These are phyloP conservation scores for Paramacrobiotus metropolitanus DNA, from an alignment of 1,140 invertebrate genomes.

Conservation along the genomic window DNA sequence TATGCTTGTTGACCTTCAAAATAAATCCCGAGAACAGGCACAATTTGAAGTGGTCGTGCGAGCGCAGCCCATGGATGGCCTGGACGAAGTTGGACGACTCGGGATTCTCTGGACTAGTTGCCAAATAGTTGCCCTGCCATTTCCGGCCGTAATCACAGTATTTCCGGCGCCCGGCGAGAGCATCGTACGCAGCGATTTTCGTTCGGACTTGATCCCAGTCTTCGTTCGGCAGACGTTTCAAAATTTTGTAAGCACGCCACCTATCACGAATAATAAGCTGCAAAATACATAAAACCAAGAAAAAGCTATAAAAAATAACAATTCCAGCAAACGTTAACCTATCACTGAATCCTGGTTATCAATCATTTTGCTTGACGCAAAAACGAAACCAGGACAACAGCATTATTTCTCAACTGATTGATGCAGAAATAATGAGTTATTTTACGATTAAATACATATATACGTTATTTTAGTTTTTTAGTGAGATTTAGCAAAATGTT, in stretches of 20 bases:
- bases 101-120: slow-evolving; percentile 43
- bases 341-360: too few relatives aligned
- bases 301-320: too few relatives aligned
- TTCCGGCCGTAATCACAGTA: slow-evolving; percentile 57
- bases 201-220: slow-evolving; percentile 61
- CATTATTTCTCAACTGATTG: too few relatives aligned
- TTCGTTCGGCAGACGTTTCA: slow-evolving; percentile 46
- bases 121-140: slow-evolving; percentile 80
- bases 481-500: too few relatives aligned
- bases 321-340: too few relatives aligned
- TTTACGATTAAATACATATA: too few relatives aligned
- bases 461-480: too few relatives aligned
- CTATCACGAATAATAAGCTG: too few relatives aligned
- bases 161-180: slow-evolving; percentile 41
- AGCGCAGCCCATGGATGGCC: slow-evolving; percentile 41
- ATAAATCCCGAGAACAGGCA: slow-evolving; percentile 33
- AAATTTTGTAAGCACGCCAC: slow-evolving; percentile 68
- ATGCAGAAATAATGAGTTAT: too few relatives aligned
- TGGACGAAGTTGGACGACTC: slow-evolving; percentile 40
- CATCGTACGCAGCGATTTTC: slow-evolving; percentile 55
- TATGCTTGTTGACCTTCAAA: slow-evolving; percentile 38
- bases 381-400: too few relatives aligned
- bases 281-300: too few relatives aligned
- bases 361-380: too few relatives aligned
- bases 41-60: slow-evolving; percentile 40